Base-by-base conservation (phyloP, 2,797 vertebrate species). In the Esox lucius region DNA sequence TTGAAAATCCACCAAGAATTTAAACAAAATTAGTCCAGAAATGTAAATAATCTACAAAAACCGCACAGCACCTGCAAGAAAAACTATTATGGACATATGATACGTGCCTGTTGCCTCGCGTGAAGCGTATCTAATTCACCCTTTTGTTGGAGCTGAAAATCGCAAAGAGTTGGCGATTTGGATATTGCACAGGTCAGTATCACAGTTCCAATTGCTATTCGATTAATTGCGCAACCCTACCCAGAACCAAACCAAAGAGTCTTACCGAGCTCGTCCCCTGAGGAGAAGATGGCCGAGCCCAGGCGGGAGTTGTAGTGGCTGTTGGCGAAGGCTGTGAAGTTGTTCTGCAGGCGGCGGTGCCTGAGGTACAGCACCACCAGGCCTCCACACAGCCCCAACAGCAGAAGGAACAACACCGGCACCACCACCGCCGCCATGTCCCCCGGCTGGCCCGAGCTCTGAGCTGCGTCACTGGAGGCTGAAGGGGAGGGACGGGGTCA, bases 261-360 rank as follows among this genome's bases (percentile, higher is more conserved):
- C 90, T 79, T 89, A 99, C 97, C 97, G 81, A 99, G 92, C 75
- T 99, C 97, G 0, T 99, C 97, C 51, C 98, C 97, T 0, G 97
- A 97, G 77, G 97, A 99, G 93, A 99, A 99, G 83, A 98, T 96
- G 80, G 98, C 98, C 0, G 98, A 96, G 61, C 98, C 98, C 65
- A 99, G 93, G 67, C 98, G 95, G 8, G 98, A 99, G 91, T 96
- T 99, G 90, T 99, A 99, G 91, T 99, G 98, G 83, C 97, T 98
- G 87, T 98, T 99, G 72, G 98, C 95, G 0, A 99, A 99, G 72
- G 97, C 95, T 0, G 95, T 97, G 80, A 99, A 99, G 86, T 96
- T 99, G 92, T 93, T 96, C 90, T 98, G 97, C 31, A 99, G 94
- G n/a, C 97, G 88, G 2, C 97, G 91, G 78, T 99, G 98, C 68